Conservation (phyloP, 2,797 vertebrate species). For the Ctenosaura bakeri region DNA sequence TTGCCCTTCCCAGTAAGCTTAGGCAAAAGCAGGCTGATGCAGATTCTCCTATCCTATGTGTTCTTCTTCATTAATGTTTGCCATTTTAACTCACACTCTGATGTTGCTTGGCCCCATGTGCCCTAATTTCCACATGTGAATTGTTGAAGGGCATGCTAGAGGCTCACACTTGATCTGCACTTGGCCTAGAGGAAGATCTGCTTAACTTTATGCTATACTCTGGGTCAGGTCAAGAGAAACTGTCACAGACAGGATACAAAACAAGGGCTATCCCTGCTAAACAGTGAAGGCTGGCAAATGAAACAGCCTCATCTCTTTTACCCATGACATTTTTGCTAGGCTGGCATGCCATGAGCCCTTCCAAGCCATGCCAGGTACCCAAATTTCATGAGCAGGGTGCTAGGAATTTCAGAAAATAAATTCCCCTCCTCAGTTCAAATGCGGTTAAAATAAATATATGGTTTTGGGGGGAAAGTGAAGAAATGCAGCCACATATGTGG, state of each 20-base stretch:
- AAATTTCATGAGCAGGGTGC: not conserved
- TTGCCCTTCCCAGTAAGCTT: no score
- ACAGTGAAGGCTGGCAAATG: not conserved
- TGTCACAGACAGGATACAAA: not conserved
- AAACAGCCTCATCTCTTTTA: not conserved
- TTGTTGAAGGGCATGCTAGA: no score
- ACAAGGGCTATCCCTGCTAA: not conserved
- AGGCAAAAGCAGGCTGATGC: no score
- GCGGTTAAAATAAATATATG: slow-evolving; percentile 73
- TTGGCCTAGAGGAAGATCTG: not conserved
- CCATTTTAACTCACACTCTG: no score
- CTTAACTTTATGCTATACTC: not conserved
- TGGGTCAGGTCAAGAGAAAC: not conserved
- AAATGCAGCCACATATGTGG: slow-evolving; percentile 64
- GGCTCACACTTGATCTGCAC: no score
- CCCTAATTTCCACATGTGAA: no score
- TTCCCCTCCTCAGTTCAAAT: slow-evolving; percentile 68
- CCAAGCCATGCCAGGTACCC: slow-evolving; percentile 1
- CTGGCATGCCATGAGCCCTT: not conserved
- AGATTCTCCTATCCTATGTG: no score
- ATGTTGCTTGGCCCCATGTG: no score
- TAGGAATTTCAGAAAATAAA: slow-evolving; percentile 71
- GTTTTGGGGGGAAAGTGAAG: slow-evolving; percentile 32
- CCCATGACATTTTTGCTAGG: not conserved
- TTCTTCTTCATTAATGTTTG: no score